phyloP scores from a whole-genome alignment of 2,113 vertebrate species.

The Porphyrio hochstetteri region DNA sequence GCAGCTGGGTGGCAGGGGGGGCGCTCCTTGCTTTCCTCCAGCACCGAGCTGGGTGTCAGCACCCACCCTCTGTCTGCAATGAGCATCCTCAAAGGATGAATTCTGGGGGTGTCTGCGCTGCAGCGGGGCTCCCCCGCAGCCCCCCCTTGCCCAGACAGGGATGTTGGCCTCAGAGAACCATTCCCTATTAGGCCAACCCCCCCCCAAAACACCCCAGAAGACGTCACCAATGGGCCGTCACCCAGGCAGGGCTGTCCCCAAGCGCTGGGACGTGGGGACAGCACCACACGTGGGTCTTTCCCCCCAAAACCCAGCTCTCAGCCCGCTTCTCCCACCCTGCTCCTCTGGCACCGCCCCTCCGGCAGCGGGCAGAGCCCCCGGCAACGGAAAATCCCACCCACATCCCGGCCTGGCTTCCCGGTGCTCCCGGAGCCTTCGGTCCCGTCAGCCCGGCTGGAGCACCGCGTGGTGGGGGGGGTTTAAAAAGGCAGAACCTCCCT shows the following conservation, averaged over 20 bases:
- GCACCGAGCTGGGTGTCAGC: no score
- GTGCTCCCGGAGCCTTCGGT: rapidly evolving
- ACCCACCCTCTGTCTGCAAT: neutral
- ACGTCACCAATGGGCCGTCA: rapidly evolving
- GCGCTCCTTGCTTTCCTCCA: neutral
- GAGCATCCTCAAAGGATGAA: neutral
- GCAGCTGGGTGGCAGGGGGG: rapidly evolving
- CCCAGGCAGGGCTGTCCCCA: neutral
- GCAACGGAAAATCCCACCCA: neutral
- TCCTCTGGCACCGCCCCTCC: neutral
- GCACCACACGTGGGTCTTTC: rapidly evolving
- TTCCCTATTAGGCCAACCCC: neutral
- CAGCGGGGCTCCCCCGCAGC: no score
- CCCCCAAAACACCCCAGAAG: neutral
- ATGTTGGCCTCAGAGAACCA: no score
- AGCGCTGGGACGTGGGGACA: rapidly evolving
- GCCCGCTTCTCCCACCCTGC: rapidly evolving
- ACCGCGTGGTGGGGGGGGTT: rapidly evolving
- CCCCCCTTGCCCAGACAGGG: neutral
- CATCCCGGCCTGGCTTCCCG: rapidly evolving
- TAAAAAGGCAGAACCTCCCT: neutral
- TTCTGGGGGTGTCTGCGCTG: neutral
- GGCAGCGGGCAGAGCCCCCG: neutral
- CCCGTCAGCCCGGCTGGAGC: neutral
- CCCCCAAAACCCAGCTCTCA: neutral